Conservation (phyloP, 2,797 vertebrate genomes). For the Prunella strophiata region DNA sequence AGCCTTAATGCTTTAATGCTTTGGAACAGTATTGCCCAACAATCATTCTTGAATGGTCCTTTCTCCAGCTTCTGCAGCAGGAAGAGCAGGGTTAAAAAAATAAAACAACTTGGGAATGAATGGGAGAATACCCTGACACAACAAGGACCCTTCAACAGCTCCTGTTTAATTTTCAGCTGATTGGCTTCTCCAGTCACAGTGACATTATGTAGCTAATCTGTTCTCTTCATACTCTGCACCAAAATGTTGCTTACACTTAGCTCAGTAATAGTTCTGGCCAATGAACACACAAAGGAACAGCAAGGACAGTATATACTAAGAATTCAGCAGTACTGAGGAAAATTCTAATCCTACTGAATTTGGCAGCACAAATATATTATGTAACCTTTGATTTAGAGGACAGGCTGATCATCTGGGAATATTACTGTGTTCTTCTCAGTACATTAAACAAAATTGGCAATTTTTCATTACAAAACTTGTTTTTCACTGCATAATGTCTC, state of each 20-base stretch:
- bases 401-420: constrained; percentile 6
- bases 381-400: constrained; percentile 33
- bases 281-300: neutral
- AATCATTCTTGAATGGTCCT: neutral
- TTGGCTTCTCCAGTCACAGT: neutral
- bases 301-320: neutral
- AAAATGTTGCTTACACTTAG: neutral
- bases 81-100: neutral
- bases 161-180: neutral
- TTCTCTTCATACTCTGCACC: neutral
- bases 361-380: constrained; percentile 21
- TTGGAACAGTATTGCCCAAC: neutral
- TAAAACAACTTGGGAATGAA: neutral
- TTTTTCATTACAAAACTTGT: neutral
- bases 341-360: constrained; percentile 23
- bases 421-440: neutral
- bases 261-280: neutral
- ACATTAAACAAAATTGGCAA: constrained; percentile 10
- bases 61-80: neutral
- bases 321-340: neutral
- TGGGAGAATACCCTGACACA: neutral
- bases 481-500: neutral
- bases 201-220: neutral
- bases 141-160: neutral
- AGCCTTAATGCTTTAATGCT: neutral